Base-by-base conservation (phyloP, 2,113 vertebrate genomes). In the Pleuronectes platessa region DNA sequence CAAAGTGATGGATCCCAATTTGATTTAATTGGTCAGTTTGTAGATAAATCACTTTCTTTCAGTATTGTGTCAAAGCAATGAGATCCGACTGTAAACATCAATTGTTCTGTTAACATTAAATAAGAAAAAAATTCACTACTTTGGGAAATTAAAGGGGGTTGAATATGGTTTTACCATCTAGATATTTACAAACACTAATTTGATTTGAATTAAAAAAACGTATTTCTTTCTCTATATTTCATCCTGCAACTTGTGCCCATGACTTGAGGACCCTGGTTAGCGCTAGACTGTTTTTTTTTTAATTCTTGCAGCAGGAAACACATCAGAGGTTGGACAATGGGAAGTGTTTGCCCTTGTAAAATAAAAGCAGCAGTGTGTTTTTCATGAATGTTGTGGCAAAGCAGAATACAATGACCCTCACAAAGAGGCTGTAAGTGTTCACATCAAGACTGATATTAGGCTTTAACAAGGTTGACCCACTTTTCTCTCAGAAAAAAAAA, bases 381-480 rank as follows among this genome's bases (percentile, higher is more conserved):
- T 76, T 60, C 51, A 31, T 31, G 31, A 31, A 31, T 31, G 31
- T 31, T 31, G 31, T 27, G 6, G 31, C 5, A 31, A 31, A 31
- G 31, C 31, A 31, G 31, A 31, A 31, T 7, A 31, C 31, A 31
- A 31, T 31, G 31, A 31, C 31, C 31, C 31, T 31, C 31, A 31
- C 35, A 59, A 61, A 77, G 18, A 51, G 27, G 35, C 68, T 31
- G 3, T 84, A 87, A 79, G 69, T 84, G 81, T 54, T 68, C 67
- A 76, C 75, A 80, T 88, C 61, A 76, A 76, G 71, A 58, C 58
- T 2, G 62, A 31, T 64, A 65, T 74, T 78, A 80, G 74, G 77
- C 35, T 61, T 73, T 87, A 84, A 93, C 84, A 35, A 82, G 67
- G 59, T 73, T 92, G 90, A 91, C 90, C 90, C 61, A 91, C 76